Evolutionary conservation across 2,113 vertebrate species (phyloP).

Genomic region (Cyanoramphus novaezelandiae): DNA sequence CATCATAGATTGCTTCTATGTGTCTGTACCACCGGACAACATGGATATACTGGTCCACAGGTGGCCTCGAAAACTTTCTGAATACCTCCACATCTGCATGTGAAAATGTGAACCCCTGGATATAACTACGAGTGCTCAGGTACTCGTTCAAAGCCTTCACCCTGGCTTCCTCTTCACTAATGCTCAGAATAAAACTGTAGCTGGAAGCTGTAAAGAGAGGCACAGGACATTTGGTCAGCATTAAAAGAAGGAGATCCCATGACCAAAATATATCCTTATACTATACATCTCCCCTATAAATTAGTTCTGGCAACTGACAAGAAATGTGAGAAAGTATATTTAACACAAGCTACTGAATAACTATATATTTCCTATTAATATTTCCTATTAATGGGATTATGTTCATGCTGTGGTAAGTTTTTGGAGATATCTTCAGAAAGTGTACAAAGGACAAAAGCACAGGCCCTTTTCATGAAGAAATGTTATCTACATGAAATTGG

Average conservation of each 20-base stretch:
- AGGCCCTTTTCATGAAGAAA: neutral
- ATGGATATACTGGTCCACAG: conserved; percentile 86
- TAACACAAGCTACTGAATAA: neutral
- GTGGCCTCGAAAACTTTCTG: conserved; percentile 82
- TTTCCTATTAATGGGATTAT: neutral
- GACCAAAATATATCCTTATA: conserved; percentile 37
- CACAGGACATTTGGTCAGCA: conserved; percentile 65
- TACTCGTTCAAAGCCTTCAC: conserved; percentile 87
- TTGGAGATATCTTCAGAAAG: neutral
- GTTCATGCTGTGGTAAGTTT: neutral
- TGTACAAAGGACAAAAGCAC: neutral
- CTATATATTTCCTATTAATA: neutral
- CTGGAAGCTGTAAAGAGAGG: conserved; percentile 91
- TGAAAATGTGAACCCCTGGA: conserved; percentile 89
- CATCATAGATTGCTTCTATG: conserved; percentile 85
- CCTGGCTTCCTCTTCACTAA: conserved; percentile 85
- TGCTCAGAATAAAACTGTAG: conserved; percentile 87
- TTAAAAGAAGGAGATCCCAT: conserved; percentile 29
- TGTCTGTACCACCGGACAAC: conserved; percentile 95
- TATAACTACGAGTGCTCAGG: conserved; percentile 92
- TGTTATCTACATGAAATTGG: neutral
- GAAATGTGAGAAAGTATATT: neutral
- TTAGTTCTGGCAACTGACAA: neutral
- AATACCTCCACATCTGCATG: conserved; percentile 86
- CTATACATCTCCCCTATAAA: neutral